Base-by-base conservation (phyloP, 2,113 vertebrate genomes). In the Prinia subflava region DNA sequence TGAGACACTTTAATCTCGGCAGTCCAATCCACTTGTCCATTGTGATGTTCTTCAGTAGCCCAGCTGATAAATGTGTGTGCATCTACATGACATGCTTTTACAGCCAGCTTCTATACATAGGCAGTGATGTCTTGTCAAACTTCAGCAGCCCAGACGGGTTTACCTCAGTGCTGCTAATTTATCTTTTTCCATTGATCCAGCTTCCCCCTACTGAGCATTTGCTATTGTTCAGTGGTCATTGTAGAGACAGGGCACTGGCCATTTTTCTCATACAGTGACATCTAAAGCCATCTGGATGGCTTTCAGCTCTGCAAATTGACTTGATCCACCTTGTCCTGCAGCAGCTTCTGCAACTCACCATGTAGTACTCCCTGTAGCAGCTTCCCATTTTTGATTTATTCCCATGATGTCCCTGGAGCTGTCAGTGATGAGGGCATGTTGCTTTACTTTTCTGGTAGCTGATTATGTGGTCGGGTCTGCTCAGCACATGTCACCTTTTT, bases 1-100 rank as follows among this genome's bases (percentile, higher is more conserved):
- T 62, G 25, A 44, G 31, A 35, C 37, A 25, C 13, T 71, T 31
- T 4, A 52, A 37, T 62, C 46, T 62, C 52, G 16, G 46, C 47
- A 83, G 11, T 7, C 18, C 27, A 22, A 63, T 63, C 39, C 22
- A 14, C 33, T 27, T 39, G 7, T 46, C 18, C 11, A 11, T 55
- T 73, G 22, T 18, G 11, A 21, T 37, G 18, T 18, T 73, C 23
- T 27, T 55, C 81, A 23, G 33, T 9, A 37, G 22, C 49, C 57
- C 68, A 55, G 5, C 33, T 83, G 22, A 27, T 11, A 25, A 14
- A 8, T 27, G 17, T 0, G 0, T 31, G 47, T 27, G 22, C 4
- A 21, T 62, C 68, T 53, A 35, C 2, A 10, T 17, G 17, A 52
- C 0, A 0, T 25, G 22, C 21, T 71, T 62, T 44, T 12, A 31